Conservation (phyloP, 1,140 invertebrate genomes). For the Sitodiplosis mosellana region DNA sequence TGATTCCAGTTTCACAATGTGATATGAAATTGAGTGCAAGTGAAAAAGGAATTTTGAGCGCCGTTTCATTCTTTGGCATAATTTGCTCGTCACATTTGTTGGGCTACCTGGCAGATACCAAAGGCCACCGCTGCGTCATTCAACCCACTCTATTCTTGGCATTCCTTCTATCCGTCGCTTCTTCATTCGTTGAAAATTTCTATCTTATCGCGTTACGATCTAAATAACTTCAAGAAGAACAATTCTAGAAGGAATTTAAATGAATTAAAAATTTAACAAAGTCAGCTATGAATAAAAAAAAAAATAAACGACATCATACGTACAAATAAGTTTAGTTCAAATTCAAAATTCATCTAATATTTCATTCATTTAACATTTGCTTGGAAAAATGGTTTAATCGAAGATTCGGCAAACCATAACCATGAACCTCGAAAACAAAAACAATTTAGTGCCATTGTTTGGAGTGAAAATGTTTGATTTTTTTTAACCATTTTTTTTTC, state of each 20-base stretch:
- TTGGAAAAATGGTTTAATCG: too few relatives aligned
- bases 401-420: too few relatives aligned
- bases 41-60: conserved; percentile 35
- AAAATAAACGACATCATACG: too few relatives aligned
- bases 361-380: too few relatives aligned
- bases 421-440: too few relatives aligned
- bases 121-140: conserved; percentile 35
- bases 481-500: too few relatives aligned
- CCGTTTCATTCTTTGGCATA: conserved; percentile 23
- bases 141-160: conserved; percentile 17
- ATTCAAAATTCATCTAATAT: too few relatives aligned
- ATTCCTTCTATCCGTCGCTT: conserved; percentile 22
- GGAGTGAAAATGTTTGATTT: too few relatives aligned
- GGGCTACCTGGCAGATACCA: conserved; percentile 48
- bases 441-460: too few relatives aligned
- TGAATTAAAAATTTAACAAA: conserved; percentile 1
- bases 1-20: conserved; percentile 44
- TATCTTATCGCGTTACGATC: conserved; percentile 30
- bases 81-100: conserved; percentile 37
- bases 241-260: not conserved
- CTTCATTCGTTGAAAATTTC: conserved; percentile 30
- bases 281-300: too few relatives aligned
- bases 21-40: conserved; percentile 37
- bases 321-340: too few relatives aligned
- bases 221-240: conserved; percentile 12